Evolutionary conservation across 2,113 vertebrate species (phyloP), one percentile per base, ranked within the genome.

Genomic region (Orycteropus afer): DNA sequence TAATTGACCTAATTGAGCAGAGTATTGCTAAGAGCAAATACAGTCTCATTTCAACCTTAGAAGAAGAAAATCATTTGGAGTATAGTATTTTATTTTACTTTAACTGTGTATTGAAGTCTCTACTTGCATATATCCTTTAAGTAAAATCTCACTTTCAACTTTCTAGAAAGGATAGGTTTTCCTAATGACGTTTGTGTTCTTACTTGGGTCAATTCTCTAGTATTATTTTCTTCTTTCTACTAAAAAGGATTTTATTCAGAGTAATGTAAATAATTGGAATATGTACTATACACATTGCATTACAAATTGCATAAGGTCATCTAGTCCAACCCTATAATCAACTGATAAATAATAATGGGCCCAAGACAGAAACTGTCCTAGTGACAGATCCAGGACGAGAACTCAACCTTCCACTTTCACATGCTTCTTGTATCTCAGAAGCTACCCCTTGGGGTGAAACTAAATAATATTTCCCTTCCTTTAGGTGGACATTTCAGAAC

Each of bases 1-100:
- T 97, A 96, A 97, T 97, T 97, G 97, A 97, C 37, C 18, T 96
- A 88, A 97, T 69, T 93, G 94, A 98, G 96, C 92, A 87, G 29
- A 92, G 55, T 90, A 88, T 73, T 97, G 67, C 69, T 92, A 78
- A 87, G 53, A 95, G 45, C 83, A 98, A 96, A 92, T 49, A 92
- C 63, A 93, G 45, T 23, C 76, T 78, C 82, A n/a, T 90, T 94
- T 94, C 80, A 94, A 63, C 15, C 45, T 93, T 3, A 77, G n/a
- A 84, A 74, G 32, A 91, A 89, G 17, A 96, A 93, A 96, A 53
- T 79, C 15, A 79, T 65, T 92, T 89, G n/a, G 40, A 94, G 29
- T 32, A 78, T 78, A 86, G 59, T 89, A 65, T 92, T 95, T 95
- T 71, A 42, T 84, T 89, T 93, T 81, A 82, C 97, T 95, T 94